A percentile compares a stretch with the other conserved stretches of the same genome.
Conservation (phyloP, 2,888 invertebrate species). For the Hirtodrosophila alboralis region DNA sequence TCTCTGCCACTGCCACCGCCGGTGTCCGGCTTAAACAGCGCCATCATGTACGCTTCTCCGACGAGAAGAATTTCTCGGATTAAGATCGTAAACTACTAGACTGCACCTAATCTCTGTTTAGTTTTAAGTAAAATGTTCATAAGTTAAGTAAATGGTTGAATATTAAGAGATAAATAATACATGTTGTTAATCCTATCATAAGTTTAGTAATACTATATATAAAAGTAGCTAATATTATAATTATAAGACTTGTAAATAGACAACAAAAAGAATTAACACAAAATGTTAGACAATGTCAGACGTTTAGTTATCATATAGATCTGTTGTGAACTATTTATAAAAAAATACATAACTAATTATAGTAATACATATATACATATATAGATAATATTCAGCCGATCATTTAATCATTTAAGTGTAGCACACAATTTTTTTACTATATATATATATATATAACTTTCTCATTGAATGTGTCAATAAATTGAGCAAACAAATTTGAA, state of each 20-base stretch:
- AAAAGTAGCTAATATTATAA: conserved; percentile 42
- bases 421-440: conserved; percentile 59
- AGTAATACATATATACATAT: conserved; percentile 30
- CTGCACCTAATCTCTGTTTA: conserved; percentile 80
- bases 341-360: no score
- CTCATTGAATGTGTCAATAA: conserved; percentile 13
- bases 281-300: conserved; percentile 62
- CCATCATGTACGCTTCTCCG: conserved; percentile 82
- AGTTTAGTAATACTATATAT: conserved; percentile 14
- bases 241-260: conserved; percentile 31
- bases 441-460: no score
- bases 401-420: conserved; percentile 53
- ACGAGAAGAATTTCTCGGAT: conserved; percentile 82
- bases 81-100: conserved; percentile 76
- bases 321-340: conserved; percentile 65
- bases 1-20: conserved; percentile 7
- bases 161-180: conserved; percentile 18
- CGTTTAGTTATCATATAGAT: conserved; percentile 59
- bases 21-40: conserved; percentile 73
- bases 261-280: conserved; percentile 10
- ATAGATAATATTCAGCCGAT: conserved; percentile 25
- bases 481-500: conserved; percentile 2
- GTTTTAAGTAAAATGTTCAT: conserved; percentile 41
- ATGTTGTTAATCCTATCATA: conserved; percentile 31
- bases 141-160: conserved; percentile 26